Percentiles rank a stretch among this genome's conserved stretches.
phyloP scores from a whole-genome alignment of 2,888 invertebrate species.

The Pogonocherus hispidulus region DNA sequence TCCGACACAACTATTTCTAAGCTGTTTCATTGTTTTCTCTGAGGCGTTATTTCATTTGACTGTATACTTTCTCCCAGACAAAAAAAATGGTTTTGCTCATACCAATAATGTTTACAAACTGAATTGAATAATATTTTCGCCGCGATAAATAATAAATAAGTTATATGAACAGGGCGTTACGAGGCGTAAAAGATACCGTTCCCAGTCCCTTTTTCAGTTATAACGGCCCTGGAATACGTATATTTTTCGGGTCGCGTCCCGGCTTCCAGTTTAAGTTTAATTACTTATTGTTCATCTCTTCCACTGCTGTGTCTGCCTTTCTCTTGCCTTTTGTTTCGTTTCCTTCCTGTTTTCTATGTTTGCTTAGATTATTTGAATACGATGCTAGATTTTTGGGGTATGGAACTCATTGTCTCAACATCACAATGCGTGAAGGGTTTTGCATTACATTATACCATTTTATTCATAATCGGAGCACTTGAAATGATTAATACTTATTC shows the following conservation, averaged over 20 bases:
- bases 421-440: constrained; percentile 34
- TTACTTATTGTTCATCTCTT: constrained; percentile 34
- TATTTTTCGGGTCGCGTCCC: constrained; percentile 28
- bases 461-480: constrained; percentile 29
- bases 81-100: too few species aligned
- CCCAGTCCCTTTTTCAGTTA: neutral
- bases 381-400: constrained; percentile 45
- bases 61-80: too few species aligned
- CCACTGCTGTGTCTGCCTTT: constrained; percentile 16
- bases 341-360: constrained; percentile 50
- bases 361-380: constrained; percentile 50
- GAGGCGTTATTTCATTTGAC: too few species aligned
- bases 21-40: too few species aligned
- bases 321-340: constrained; percentile 40
- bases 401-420: constrained; percentile 48
- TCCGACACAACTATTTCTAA: too few species aligned
- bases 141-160: neutral
- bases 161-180: neutral
- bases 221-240: constrained; percentile 18
- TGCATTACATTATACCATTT: constrained; percentile 20
- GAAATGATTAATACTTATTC: constrained; percentile 27
- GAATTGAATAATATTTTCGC: neutral
- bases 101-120: too few species aligned
- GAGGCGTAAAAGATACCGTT: neutral
- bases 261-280: constrained; percentile 26